These are phyloP conservation scores for Elanus axillaris DNA, from an alignment of 2,113 vertebrate genomes.

Conservation along the genomic window DNA sequence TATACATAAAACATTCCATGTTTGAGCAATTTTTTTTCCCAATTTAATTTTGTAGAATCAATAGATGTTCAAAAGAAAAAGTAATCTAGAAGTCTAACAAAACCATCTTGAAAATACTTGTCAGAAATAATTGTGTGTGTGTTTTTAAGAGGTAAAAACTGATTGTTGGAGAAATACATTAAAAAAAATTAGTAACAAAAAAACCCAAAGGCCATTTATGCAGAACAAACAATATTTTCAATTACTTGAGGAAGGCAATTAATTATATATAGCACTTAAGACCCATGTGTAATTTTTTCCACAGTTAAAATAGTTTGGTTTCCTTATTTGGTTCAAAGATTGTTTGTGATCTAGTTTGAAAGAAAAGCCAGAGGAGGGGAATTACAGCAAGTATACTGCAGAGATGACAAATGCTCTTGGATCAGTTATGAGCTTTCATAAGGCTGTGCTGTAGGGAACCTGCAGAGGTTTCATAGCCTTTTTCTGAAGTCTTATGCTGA, in stretches of 20 bases:
- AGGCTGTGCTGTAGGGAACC: neutral
- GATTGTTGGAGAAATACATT: neutral
- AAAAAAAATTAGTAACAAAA: neutral
- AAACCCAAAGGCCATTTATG: neutral
- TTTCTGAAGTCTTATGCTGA: neutral
- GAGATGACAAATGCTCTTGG: neutral
- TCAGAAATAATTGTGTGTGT: neutral
- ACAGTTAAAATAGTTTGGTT: neutral
- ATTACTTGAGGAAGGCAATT: neutral
- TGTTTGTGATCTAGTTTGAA: constrained; percentile 7
- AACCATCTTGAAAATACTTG: neutral
- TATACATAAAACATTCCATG: neutral
- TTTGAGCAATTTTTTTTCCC: neutral
- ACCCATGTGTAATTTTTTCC: neutral
- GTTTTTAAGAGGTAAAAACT: neutral
- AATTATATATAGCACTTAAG: neutral
- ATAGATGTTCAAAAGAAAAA: neutral
- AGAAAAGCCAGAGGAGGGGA: neutral
- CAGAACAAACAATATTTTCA: neutral
- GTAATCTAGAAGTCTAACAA: neutral
- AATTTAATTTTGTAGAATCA: neutral
- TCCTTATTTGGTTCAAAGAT: neutral
- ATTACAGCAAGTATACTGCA: constrained; percentile 13
- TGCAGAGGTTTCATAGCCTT: neutral
- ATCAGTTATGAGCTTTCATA: neutral